phyloP scores from a whole-genome alignment of 2,113 vertebrate genomes.

The Promerops cafer region DNA sequence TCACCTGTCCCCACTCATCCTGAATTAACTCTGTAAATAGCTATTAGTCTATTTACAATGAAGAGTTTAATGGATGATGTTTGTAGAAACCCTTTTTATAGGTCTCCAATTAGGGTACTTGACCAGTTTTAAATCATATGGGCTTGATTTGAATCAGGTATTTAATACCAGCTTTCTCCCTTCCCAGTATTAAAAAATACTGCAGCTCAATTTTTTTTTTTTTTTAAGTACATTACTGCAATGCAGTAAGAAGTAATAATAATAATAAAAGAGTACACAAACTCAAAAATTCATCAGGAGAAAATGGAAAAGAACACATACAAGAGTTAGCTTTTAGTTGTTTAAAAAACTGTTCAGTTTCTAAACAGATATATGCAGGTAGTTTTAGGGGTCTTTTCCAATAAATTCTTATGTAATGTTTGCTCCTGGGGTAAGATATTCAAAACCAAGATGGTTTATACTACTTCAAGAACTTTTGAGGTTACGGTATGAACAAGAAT shows the following conservation, averaged over 20 bases:
- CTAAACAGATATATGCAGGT: neutral
- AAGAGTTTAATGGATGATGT: neutral
- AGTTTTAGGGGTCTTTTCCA: rapidly evolving
- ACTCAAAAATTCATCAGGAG: neutral
- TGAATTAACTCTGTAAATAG: neutral
- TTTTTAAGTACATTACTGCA: neutral
- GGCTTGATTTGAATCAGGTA: neutral
- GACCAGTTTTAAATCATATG: neutral
- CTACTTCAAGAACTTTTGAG: neutral
- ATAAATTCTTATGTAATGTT: neutral
- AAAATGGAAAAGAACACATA: neutral
- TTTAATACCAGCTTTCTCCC: neutral
- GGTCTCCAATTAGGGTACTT: neutral
- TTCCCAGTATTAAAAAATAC: neutral
- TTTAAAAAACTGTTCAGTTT: rapidly evolving
- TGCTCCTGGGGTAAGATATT: neutral
- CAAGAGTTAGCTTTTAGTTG: neutral
- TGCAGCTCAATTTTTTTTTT: neutral
- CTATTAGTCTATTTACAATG: neutral
- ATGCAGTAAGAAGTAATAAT: neutral
- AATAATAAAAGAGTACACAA: neutral
- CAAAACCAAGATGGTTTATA: neutral
- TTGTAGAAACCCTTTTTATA: neutral
- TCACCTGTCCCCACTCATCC: neutral
- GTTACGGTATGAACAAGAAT: neutral